Evolutionary conservation across 2,113 vertebrate genomes (phyloP).

Genomic region (Odontesthes bonariensis): DNA sequence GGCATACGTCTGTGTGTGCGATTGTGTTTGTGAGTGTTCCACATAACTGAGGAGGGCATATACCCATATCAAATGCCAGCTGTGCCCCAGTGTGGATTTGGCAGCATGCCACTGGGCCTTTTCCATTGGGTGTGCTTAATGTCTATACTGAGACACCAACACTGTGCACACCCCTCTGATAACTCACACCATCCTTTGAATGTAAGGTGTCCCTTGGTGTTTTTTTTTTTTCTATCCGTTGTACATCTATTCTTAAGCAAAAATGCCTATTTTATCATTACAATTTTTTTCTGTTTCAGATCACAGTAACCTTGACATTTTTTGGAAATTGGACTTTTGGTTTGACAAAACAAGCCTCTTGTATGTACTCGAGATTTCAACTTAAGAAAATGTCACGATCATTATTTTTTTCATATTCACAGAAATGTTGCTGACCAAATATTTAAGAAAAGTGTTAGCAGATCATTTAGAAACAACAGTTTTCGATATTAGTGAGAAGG

Average conservation of each 20-base stretch:
- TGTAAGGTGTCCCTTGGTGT: slow-evolving; percentile 48
- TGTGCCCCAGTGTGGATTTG: slow-evolving; percentile 78
- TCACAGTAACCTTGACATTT: not conserved
- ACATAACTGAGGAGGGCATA: slow-evolving; percentile 80
- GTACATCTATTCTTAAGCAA: not conserved
- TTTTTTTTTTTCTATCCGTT: not conserved
- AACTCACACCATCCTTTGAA: slow-evolving; percentile 32
- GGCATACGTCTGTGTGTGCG: slow-evolving; percentile 46
- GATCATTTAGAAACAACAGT: too few species aligned
- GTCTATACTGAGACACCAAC: slow-evolving; percentile 68
- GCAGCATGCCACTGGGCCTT: slow-evolving; percentile 77
- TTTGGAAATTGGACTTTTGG: not conserved
- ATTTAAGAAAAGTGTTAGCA: too few species aligned
- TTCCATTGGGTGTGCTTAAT: slow-evolving; percentile 79
- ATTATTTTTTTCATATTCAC: too few species aligned
- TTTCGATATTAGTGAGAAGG: too few species aligned
- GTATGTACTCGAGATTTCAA: too few species aligned
- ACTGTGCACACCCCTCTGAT: slow-evolving; percentile 35
- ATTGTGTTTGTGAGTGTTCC: slow-evolving; percentile 70
- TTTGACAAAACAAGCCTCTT: not conserved
- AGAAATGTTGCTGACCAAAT: too few species aligned
- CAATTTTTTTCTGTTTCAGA: not conserved
- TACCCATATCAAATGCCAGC: slow-evolving; percentile 82
- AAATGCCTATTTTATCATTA: not conserved
- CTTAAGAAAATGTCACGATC: too few species aligned